Percentiles rank a stretch among this genome's conserved stretches.
Evolutionary conservation across 2,888 invertebrate species (phyloP).

Genomic region (Actias luna): DNA sequence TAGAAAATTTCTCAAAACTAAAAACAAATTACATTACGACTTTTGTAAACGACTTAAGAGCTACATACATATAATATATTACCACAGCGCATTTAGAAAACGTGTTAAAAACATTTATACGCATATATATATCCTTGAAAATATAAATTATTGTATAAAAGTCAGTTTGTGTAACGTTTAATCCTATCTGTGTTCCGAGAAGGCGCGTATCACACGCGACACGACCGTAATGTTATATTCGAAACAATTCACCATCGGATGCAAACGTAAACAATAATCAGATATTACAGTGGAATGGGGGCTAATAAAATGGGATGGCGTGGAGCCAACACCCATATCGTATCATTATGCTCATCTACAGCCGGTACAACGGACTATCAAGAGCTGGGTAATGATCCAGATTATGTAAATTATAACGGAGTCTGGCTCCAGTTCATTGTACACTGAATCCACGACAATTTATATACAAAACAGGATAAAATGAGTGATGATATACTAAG

Average conservation of each 20-base stretch:
- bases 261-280: conserved; percentile 15
- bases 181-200: conserved; percentile 5
- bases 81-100: background rate
- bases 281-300: conserved; percentile 20
- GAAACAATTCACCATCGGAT: conserved; percentile 18
- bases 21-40: too few relatives aligned
- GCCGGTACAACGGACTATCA: conserved; percentile 11
- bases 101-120: background rate
- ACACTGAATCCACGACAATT: background rate
- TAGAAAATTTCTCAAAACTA: too few relatives aligned
- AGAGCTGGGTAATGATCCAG: conserved; percentile 14
- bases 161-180: background rate
- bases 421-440: conserved; percentile 3
- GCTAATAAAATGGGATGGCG: conserved; percentile 26
- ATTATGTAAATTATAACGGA: conserved; percentile 18
- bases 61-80: too few relatives aligned
- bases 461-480: background rate
- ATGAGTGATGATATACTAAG: background rate
- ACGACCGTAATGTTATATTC: background rate
- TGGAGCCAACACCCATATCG: conserved; percentile 24
- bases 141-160: conserved; percentile 3
- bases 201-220: background rate
- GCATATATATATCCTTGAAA: background rate
- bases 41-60: too few relatives aligned
- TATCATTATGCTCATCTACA: conserved; percentile 9